Base-by-base conservation (phyloP, 2,113 vertebrate genomes). In the Callorhinus ursinus region DNA sequence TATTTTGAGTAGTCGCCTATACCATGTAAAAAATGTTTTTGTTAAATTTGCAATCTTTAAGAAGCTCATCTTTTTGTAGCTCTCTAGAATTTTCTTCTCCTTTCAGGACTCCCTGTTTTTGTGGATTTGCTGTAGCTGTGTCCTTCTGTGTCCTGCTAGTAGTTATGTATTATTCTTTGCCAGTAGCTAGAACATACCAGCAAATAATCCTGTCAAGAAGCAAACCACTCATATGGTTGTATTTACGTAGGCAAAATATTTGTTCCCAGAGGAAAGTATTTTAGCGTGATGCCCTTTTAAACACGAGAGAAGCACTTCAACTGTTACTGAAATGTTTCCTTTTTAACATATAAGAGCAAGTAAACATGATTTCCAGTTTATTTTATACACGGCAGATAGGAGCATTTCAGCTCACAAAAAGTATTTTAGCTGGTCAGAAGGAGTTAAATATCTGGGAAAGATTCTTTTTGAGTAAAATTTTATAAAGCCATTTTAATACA, bases 401-500 rank as follows among this genome's bases (percentile, higher is more conserved):
- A 93, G 5, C 18, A 36, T 28, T 51, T 81, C 28, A 46, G 46
- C 18, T 92, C 10, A 7, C 31, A 86, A 28, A 88, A 76, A 51
- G 6, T 67, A 93, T 53, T 74, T 93, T 36, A 86, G 57, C 36
- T 88, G 19, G 51, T 55, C 51, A 86, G 55, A 86, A 76, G 15
- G n/a, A 86, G 42, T 33, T 65, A 80, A 85, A 22, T 79, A 90
- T 71, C 53, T 67, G 18, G 51, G 71, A 91, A 92, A 51, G 4
- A 72, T 65, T 76, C 16, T 71, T 86, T 91, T 93, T 80, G 33
- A 91, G 57, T 88, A 83, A 86, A 77, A 77, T 88, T 79, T 55
- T 88, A 71, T 92, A 93, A 88, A 95, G 36, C 18, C 24, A 84
- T 61, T 84, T 88, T 46, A 80, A 79, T 63, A 55, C 2, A 33